Evolutionary conservation across 2,797 vertebrate genomes (phyloP).

Genomic region (Chiloscyllium punctatum): DNA sequence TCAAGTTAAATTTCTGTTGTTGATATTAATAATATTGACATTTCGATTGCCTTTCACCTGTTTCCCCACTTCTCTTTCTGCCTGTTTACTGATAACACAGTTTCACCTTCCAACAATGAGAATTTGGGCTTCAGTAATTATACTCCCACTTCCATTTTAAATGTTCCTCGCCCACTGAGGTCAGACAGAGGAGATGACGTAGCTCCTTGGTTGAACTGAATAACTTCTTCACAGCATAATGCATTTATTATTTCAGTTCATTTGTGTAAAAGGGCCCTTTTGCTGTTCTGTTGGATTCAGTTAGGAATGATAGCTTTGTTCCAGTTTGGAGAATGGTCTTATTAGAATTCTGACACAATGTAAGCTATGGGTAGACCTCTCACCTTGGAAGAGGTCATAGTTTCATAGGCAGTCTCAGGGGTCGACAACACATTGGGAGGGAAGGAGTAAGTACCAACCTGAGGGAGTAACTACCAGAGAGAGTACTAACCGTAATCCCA

Average conservation of each 20-base stretch:
- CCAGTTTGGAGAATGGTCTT: not conserved
- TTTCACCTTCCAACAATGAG: not conserved
- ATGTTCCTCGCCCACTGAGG: not conserved
- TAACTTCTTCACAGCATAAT: not conserved
- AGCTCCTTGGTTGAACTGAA: not conserved
- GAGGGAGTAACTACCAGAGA: too few relatives aligned
- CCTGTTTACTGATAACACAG: not conserved
- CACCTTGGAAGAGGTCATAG: not conserved
- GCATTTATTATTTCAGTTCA: constrained; percentile 10
- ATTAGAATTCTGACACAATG: too few relatives aligned
- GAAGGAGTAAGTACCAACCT: too few relatives aligned
- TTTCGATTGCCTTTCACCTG: not conserved
- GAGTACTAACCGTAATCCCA: not conserved
- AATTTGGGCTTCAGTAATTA: not conserved
- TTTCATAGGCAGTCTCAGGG: not conserved
- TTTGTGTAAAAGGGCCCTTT: not conserved
- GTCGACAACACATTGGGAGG: too few relatives aligned
- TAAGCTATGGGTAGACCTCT: too few relatives aligned
- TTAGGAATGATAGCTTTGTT: not conserved
- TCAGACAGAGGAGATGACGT: constrained; percentile 10
- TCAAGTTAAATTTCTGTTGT: not conserved
- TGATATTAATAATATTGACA: not conserved
- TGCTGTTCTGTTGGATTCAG: not conserved
- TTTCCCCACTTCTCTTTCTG: not conserved
- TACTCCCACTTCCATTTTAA: not conserved